phyloP scores from a whole-genome alignment of 2,113 vertebrate species.

The Echinops telfairi region DNA sequence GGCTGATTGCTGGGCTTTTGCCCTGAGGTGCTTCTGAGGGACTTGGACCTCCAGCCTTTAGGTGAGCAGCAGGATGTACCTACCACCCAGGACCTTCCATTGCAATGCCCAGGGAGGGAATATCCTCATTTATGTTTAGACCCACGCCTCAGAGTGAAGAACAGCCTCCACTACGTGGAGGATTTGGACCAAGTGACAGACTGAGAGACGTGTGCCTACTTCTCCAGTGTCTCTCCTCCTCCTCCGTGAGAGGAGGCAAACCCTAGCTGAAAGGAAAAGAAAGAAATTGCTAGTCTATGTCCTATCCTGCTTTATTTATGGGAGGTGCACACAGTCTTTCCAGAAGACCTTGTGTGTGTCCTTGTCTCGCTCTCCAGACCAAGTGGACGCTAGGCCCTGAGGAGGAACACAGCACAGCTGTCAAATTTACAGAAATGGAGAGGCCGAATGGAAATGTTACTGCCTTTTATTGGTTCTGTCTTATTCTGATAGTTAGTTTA shows the following conservation, averaged over 20 bases:
- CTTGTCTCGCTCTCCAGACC: not conserved
- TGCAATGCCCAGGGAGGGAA: not conserved
- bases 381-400: not conserved
- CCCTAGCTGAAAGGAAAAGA: not conserved
- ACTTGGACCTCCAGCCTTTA: not conserved
- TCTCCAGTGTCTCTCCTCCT: no score
- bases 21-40: not conserved
- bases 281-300: not conserved
- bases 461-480: constrained; percentile 41
- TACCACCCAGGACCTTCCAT: not conserved
- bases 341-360: not conserved
- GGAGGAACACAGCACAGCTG: not conserved
- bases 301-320: not conserved
- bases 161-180: not conserved
- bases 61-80: not conserved
- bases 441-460: constrained; percentile 22
- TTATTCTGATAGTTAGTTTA: constrained; percentile 45
- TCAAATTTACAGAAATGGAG: not conserved
- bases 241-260: constrained; percentile 29
- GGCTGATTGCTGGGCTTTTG: not conserved
- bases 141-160: not conserved
- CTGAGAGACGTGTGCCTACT: not conserved
- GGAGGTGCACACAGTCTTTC: not conserved
- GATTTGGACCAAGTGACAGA: not conserved
- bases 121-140: no score